Conservation (phyloP, 2,797 vertebrate genomes). For the Hypotaenidia philippensis region DNA sequence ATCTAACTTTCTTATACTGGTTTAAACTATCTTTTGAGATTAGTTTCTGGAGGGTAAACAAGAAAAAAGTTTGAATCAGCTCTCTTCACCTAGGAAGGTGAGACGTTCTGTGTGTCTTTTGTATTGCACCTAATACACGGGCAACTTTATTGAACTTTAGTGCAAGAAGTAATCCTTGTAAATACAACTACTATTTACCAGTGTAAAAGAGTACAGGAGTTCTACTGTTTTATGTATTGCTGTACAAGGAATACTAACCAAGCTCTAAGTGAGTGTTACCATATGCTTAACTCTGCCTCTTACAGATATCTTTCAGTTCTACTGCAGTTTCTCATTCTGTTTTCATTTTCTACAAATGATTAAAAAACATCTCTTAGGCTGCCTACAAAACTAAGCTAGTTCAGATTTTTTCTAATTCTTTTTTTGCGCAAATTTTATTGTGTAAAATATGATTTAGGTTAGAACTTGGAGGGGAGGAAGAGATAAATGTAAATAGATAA, state of each 20-base stretch:
- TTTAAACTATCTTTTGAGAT: neutral
- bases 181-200: neutral
- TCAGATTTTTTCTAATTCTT: neutral
- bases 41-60: neutral
- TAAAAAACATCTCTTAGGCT: neutral
- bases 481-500: neutral
- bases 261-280: neutral
- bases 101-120: accelerated
- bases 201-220: neutral
- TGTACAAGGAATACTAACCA: neutral
- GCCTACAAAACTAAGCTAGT: neutral
- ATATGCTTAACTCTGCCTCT: neutral
- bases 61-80: neutral
- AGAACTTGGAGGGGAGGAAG: neutral
- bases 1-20: neutral
- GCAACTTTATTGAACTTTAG: neutral
- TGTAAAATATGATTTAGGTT: neutral
- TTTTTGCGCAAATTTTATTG: neutral
- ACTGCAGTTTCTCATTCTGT: neutral
- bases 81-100: neutral
- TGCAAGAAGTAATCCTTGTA: neutral
- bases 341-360: neutral
- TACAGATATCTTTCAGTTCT: neutral
- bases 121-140: accelerated
- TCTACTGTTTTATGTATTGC: neutral